Conservation (phyloP, 2,888 invertebrate genomes). For the Acleris laterana region DNA sequence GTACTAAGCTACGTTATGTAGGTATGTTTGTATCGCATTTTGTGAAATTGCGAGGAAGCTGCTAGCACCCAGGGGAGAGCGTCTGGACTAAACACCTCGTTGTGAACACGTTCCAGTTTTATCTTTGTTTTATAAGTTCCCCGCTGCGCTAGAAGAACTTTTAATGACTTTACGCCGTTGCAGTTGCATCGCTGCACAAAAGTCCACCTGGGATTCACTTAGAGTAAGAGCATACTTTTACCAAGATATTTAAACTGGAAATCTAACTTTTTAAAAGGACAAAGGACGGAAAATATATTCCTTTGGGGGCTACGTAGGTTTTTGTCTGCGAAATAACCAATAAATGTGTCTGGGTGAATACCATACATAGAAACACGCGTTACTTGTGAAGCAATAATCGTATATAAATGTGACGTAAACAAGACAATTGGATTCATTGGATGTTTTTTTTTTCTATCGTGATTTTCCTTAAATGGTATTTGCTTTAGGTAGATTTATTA, state of each 20-base stretch:
- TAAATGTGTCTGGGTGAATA: background rate
- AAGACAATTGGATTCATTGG: slow-evolving; percentile 26
- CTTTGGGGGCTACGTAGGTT: background rate
- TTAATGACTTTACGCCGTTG: slow-evolving; percentile 48
- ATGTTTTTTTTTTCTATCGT: slow-evolving; percentile 8
- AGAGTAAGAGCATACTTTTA: slow-evolving; percentile 4
- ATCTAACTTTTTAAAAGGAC: background rate
- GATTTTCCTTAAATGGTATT: slow-evolving; percentile 10
- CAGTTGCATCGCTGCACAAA: slow-evolving; percentile 32
- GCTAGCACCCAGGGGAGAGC: slow-evolving; percentile 69
- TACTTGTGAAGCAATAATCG: slow-evolving; percentile 8
- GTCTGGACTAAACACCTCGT: slow-evolving; percentile 78
- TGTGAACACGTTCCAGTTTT: slow-evolving; percentile 60
- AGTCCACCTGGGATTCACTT: slow-evolving; percentile 33
- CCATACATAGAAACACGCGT: background rate
- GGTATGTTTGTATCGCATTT: slow-evolving; percentile 60
- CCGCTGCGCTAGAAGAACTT: slow-evolving; percentile 46
- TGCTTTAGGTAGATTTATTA: background rate
- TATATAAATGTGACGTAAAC: slow-evolving; percentile 22
- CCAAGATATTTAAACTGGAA: background rate
- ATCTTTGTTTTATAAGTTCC: slow-evolving; percentile 50
- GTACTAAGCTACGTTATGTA: slow-evolving; percentile 39
- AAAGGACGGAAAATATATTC: too few relatives aligned
- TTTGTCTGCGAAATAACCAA: background rate
- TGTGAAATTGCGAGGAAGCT: slow-evolving; percentile 79